Percentiles rank a stretch among this genome's conserved stretches.
Evolutionary conservation across 2,888 invertebrate species (phyloP).

Genomic region (Drosophila prolongata): DNA sequence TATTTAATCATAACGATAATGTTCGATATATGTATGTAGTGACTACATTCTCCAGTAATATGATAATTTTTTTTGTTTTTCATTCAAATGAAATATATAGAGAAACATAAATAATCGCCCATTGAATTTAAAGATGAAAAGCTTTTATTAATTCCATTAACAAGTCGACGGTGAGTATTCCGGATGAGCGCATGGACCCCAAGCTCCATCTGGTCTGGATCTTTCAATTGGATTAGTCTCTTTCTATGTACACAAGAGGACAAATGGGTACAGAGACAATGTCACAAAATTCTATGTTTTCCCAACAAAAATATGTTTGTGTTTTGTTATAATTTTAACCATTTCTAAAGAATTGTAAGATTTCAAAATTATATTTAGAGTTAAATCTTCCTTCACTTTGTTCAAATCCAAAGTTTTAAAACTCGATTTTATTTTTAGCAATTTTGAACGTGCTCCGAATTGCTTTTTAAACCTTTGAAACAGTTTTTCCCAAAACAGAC

Average conservation of each 20-base stretch:
- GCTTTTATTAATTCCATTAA: conserved; percentile 1
- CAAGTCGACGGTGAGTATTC: conserved; percentile 24
- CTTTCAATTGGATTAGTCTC: background rate
- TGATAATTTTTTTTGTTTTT: conserved; percentile 20
- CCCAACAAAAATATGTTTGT: background rate
- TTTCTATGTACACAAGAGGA: background rate
- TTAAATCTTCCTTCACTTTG: no score
- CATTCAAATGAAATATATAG: conserved; percentile 37
- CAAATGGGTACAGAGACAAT: no score
- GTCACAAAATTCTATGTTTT: background rate
- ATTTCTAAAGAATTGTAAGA: background rate
- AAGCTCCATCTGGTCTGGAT: conserved; percentile 1
- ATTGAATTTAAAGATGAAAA: conserved; percentile 15
- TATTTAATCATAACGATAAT: conserved; percentile 39
- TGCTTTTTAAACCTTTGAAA: no score
- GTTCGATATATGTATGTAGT: conserved; percentile 33
- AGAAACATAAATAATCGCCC: conserved; percentile 10
- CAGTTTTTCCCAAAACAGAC: no score
- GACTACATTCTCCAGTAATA: conserved; percentile 22
- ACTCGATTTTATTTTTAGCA: no score
- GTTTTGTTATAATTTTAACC: background rate
- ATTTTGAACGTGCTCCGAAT: no score
- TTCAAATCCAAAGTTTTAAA: no score
- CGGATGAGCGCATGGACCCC: conserved; percentile 4
- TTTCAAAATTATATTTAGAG: no score